phyloP scores from a whole-genome alignment of 2,888 invertebrate species.

The Lasius fuliginosus region DNA sequence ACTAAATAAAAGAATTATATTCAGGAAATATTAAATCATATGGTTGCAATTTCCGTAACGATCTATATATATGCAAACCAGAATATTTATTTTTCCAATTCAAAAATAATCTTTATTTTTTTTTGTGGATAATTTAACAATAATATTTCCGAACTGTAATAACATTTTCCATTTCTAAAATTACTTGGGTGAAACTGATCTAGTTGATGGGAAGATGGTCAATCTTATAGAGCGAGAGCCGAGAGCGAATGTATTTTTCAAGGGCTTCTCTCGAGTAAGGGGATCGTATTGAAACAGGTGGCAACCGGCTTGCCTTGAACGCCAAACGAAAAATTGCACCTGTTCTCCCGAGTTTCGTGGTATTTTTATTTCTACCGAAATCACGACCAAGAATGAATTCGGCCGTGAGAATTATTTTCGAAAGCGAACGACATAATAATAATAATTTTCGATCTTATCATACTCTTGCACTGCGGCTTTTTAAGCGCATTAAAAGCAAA shows the following conservation, averaged over 20 bases:
- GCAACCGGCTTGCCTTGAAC: conserved; percentile 78
- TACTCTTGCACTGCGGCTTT: conserved; percentile 53
- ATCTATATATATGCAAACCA: not conserved
- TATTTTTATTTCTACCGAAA: conserved; percentile 66
- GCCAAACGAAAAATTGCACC: conserved; percentile 74
- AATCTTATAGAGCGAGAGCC: conserved; percentile 6
- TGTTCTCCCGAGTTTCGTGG: conserved; percentile 65
- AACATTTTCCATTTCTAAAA: conserved; percentile 31
- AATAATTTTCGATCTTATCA: conserved; percentile 55
- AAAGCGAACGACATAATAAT: conserved; percentile 54
- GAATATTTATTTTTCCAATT: not conserved
- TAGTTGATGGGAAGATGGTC: conserved; percentile 22
- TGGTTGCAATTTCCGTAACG: not conserved
- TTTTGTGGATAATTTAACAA: too few species aligned
- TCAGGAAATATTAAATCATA: conserved; percentile 19
- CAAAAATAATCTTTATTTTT: not conserved
- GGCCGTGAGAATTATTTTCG: conserved; percentile 50
- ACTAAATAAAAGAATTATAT: not conserved
- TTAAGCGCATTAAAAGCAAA: conserved; percentile 16
- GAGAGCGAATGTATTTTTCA: conserved; percentile 65
- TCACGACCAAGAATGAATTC: conserved; percentile 52
- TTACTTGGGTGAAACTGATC: conserved; percentile 31
- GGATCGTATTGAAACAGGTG: conserved; percentile 76
- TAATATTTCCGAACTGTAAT: conserved; percentile 5
- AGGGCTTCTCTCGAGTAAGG: conserved; percentile 62